Base-by-base conservation (phyloP, 2,888 invertebrate genomes). In the Erebia epiphron region DNA sequence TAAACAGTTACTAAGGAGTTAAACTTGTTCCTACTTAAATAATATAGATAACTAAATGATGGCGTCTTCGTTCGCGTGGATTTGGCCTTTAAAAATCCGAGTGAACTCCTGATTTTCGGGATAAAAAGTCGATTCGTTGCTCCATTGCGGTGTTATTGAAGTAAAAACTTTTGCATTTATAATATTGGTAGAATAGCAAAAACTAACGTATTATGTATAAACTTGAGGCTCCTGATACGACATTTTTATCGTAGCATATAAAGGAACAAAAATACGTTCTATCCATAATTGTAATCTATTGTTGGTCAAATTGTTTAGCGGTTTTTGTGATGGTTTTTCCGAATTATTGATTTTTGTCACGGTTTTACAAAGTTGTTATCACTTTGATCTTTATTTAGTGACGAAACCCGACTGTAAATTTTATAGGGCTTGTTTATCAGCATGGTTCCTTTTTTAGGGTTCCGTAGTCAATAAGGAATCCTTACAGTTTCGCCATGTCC, bases 281-380 rank as follows among this genome's bases (percentile, higher is more conserved):
- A 64, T 41, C 18, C 41, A 16, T 64, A 62, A 62, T 62, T 62
- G 35, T 52, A 41, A 35, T 54, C 64, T 54, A 64, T 64, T 64
- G 64, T 64, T 18, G 35, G 54, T 54, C 4, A 64, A 64, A 64
- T 41, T 52, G 64, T 64, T 54, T 16, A 1, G 35, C 18, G 41
- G 13, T 52, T 64, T 64, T 64, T 64, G 64, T 52, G 52, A 13
- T 2, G 11, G n/a, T 64, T 64, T 64, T 64, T 52, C 10, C 10
- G n/a, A 13, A 11, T 14, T 50, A 21, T 63, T 49, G n/a, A 35
- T 50, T 41, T 52, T 64, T n/a, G 64, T 13, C 46, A 64, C 16
- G 10, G 16, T 13, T 18, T 49, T 62, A 18, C 13, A 21, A 4
- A 10, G 54, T 54, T 54, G 16, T 62, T 21, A 35, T n/a, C n/a